phyloP scores from a whole-genome alignment of 1,140 invertebrate species.

The Nixonia krombeini region DNA sequence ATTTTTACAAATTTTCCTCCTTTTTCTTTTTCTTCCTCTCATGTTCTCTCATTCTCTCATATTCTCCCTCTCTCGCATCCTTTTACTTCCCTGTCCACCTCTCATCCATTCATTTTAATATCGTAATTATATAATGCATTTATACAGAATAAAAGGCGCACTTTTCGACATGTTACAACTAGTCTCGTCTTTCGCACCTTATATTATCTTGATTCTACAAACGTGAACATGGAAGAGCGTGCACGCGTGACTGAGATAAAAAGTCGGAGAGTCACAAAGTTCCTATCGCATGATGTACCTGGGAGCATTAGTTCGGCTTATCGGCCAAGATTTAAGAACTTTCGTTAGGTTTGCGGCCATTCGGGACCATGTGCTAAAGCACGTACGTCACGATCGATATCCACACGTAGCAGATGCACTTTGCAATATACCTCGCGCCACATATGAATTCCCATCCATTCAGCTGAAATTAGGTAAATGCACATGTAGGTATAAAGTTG shows the following conservation, averaged over 20 bases:
- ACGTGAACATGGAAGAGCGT: conserved; percentile 31
- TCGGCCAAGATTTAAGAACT: background rate
- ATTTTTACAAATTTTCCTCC: background rate
- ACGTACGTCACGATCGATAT: conserved; percentile 64
- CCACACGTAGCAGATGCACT: conserved; percentile 53
- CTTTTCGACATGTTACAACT: background rate
- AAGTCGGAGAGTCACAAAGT: conserved; percentile 40
- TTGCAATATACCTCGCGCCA: conserved; percentile 52
- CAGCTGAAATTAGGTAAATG: too few relatives aligned
- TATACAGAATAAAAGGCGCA: conserved; percentile 7
- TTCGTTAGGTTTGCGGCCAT: conserved; percentile 25
- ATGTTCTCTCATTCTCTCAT: background rate
- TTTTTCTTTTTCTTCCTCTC: background rate
- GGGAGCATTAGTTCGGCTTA: conserved; percentile 6
- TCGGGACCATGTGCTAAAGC: conserved; percentile 52
- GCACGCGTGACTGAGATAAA: conserved; percentile 14
- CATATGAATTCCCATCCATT: conserved; percentile 51
- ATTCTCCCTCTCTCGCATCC: too few relatives aligned
- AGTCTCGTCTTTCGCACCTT: conserved; percentile 5
- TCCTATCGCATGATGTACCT: conserved; percentile 7
- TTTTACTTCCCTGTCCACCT: too few relatives aligned
- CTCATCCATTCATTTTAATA: too few relatives aligned
- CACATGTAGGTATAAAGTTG: background rate
- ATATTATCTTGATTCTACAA: conserved; percentile 17
- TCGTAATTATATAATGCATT: conserved; percentile 5